These are phyloP conservation scores for Balanococcus diminutus DNA, from an alignment of 2,888 invertebrate species.

Conservation along the genomic window DNA sequence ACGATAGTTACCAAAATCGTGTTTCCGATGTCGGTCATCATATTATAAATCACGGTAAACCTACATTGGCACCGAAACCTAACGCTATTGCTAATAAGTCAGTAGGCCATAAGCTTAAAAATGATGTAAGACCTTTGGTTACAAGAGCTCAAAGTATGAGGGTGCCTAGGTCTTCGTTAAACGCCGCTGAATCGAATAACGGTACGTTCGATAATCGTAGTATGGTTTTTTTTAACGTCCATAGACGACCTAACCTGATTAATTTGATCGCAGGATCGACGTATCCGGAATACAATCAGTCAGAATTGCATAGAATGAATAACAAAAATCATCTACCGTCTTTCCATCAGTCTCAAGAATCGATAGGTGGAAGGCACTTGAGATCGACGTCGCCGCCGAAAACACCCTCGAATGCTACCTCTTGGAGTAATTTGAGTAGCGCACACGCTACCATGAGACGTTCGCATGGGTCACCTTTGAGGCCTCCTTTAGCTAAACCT, in stretches of 20 bases:
- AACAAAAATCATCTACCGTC: slow-evolving; percentile 63
- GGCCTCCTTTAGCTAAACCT: slow-evolving; percentile 67
- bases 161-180: slow-evolving; percentile 74
- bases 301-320: slow-evolving; percentile 59
- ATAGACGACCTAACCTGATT: background rate
- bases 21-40: slow-evolving; percentile 58
- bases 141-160: slow-evolving; percentile 84
- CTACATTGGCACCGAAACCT: slow-evolving; percentile 83
- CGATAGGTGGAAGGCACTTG: slow-evolving; percentile 59
- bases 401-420: slow-evolving; percentile 57
- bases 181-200: slow-evolving; percentile 61
- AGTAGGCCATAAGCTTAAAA: slow-evolving; percentile 27
- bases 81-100: slow-evolving; percentile 51
- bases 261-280: background rate
- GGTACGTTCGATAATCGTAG: slow-evolving; percentile 2
- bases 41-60: slow-evolving; percentile 73
- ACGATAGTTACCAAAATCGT: slow-evolving; percentile 52
- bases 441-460: slow-evolving; percentile 58
- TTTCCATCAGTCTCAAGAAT: slow-evolving; percentile 66
- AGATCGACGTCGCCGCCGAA: slow-evolving; percentile 59
- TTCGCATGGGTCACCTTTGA: slow-evolving; percentile 60
- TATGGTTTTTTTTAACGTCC: background rate
- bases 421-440: slow-evolving; percentile 60
- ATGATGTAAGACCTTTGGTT: slow-evolving; percentile 63
- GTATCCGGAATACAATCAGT: slow-evolving; percentile 36